Evolutionary conservation across 1,140 invertebrate genomes (phyloP), one percentile per base, ranked within the genome.

Genomic region (Protaetia brevitarsis): DNA sequence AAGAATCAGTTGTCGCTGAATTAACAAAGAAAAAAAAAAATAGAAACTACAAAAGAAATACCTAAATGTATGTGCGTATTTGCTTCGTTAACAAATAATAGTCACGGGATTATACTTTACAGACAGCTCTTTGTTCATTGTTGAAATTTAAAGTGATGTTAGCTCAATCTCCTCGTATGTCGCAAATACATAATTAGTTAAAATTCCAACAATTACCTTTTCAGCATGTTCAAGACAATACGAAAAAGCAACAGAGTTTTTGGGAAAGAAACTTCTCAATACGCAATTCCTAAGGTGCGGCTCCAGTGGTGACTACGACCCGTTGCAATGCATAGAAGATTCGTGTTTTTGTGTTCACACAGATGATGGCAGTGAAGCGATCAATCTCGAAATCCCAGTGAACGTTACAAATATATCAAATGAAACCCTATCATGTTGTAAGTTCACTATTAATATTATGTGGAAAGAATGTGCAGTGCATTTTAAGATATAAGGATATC

Each of bases 271-370:
- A 19, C 64, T 71, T 19, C 72, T 76, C 0, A 78, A 68, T 10
- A 60, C 61, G 21, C 69, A 75, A 67, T 67, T 72, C 51, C 71
- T 82, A 19, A 74, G 83, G 23, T 87, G 85, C 70, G 75, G 79
- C 0, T 29, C 77, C 0, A 80, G 85, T 66, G 85, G 85, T 0
- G 81, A 80, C 68, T 86, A 81, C 73, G 80, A 85, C 69, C 76
- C 80, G 4, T 63, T 86, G 6, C 85, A 86, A 68, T 86, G 85
- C 67, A 73, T 83, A 1, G 79, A 79, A 10, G 74, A 75, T n/a
- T 73, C 67, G 5, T 87, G 85, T 72, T 77, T 83, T 65, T 87
- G 85, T 66, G 82, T 86, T 2, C 76, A 85, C 65, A 65, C 68
- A 16, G 65, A 77, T 56, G 82, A 80, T 57, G 85, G 85, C 4